These are phyloP conservation scores for Mesocricetus auratus DNA, from an alignment of 2,113 vertebrate genomes.

Conservation along the genomic window DNA sequence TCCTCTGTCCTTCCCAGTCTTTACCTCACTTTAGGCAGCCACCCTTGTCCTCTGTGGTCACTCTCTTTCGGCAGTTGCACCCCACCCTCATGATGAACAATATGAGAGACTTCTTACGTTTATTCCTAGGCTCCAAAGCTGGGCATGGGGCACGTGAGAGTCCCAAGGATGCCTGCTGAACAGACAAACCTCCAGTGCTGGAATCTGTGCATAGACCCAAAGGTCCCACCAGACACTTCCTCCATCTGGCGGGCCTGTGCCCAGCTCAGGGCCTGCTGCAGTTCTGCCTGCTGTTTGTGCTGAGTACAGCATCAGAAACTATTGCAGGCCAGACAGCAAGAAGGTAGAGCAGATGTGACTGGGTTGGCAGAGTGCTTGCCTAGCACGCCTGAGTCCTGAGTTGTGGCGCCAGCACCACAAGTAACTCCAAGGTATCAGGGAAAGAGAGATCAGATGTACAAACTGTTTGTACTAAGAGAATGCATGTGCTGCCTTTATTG, in stretches of 20 bases:
- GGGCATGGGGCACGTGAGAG: neutral
- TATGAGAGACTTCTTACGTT: neutral
- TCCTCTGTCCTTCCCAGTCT: neutral
- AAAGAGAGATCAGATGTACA: no score
- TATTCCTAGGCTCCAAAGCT: neutral
- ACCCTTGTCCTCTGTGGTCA: neutral
- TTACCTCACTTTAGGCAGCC: neutral
- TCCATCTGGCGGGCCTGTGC: neutral
- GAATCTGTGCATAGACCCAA: neutral
- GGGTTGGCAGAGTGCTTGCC: neutral
- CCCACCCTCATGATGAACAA: neutral
- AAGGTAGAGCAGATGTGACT: neutral
- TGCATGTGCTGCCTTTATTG: no score
- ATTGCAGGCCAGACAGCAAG: neutral
- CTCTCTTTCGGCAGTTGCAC: neutral
- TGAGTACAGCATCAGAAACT: neutral
- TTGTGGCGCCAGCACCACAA: no score
- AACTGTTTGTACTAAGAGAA: no score
- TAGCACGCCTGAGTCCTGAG: neutral
- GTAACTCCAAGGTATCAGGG: no score
- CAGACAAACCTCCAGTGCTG: neutral
- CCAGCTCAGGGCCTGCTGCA: neutral
- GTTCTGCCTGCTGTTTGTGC: neutral
- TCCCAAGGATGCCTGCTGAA: neutral
- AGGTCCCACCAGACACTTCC: neutral